A percentile compares a stretch with the other conserved stretches of the same genome.
Evolutionary conservation across 2,113 vertebrate species (phyloP).

Genomic region (Aleadryas rufinucha): DNA sequence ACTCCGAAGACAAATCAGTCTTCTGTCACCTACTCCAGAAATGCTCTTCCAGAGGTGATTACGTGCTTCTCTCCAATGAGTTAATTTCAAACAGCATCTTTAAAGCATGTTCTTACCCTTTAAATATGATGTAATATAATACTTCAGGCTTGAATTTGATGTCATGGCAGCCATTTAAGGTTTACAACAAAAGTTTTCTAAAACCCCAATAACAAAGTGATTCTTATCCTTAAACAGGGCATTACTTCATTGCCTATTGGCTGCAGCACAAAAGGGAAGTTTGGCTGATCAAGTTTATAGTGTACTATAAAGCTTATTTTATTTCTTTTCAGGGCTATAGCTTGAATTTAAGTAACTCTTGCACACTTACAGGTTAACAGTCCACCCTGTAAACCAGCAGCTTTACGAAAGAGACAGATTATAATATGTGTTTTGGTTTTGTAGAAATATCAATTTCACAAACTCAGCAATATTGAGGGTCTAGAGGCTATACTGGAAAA

Average conservation of each 20-base stretch:
- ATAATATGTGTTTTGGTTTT: neutral
- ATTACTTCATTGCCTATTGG: neutral
- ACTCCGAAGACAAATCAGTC: neutral
- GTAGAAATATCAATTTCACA: neutral
- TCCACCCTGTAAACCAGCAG: neutral
- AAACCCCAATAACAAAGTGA: neutral
- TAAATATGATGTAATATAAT: neutral
- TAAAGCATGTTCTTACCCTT: neutral
- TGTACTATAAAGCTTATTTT: neutral
- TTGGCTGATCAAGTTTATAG: neutral
- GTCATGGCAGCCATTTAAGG: neutral
- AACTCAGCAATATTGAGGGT: neutral
- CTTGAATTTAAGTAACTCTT: neutral
- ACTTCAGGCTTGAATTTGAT: neutral
- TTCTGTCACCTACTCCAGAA: neutral
- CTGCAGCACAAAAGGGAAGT: neutral
- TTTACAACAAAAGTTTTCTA: neutral
- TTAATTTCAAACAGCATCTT: neutral
- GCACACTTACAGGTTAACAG: neutral
- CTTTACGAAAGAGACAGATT: neutral
- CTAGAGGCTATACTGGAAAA: neutral
- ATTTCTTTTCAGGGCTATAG: neutral
- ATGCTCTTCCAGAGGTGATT: constrained; percentile 17
- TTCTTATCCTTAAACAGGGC: neutral
- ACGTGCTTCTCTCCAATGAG: neutral